Evolutionary conservation across 2,113 vertebrate genomes (phyloP).

Genomic region (Grammomys dolichurus): DNA sequence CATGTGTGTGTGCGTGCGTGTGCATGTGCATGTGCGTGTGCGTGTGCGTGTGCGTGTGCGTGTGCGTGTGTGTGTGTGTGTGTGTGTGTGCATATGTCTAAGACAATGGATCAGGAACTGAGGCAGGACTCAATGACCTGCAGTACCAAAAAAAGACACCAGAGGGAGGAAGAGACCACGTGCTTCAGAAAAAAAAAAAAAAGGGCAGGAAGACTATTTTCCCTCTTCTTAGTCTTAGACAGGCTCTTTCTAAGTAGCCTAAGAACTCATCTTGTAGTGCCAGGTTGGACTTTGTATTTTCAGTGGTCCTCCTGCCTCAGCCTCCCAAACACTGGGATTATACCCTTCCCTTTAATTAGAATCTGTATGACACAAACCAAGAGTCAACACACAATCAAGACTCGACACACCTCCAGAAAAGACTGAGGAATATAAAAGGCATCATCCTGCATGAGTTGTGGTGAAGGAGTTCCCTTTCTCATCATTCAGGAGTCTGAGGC

Average conservation of each 20-base stretch:
- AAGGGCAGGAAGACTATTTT: fast-evolving
- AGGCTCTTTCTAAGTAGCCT: neutral
- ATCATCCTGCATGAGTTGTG: neutral
- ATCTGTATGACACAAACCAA: neutral
- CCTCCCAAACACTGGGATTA: neutral
- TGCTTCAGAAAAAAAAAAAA: neutral
- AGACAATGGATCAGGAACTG: neutral
- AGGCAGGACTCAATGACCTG: neutral
- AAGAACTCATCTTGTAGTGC: neutral
- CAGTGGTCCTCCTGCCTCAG: neutral
- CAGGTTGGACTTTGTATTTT: neutral
- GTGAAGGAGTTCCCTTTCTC: neutral
- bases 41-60: neutral
- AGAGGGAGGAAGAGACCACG: neutral
- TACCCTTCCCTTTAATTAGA: neutral
- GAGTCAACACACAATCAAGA: too few relatives aligned
- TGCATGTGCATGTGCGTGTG: neutral
- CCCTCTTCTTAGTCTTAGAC: neutral
- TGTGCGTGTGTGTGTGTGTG: neutral
- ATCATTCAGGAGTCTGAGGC: fast-evolving
- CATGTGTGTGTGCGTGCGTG: neutral
- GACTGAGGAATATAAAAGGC: neutral
- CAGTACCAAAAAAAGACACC: neutral
- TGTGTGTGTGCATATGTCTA: neutral
- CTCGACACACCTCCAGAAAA: neutral